These are phyloP conservation scores for Aldrovandia affinis DNA, from an alignment of 2,797 vertebrate species.

Conservation along the genomic window DNA sequence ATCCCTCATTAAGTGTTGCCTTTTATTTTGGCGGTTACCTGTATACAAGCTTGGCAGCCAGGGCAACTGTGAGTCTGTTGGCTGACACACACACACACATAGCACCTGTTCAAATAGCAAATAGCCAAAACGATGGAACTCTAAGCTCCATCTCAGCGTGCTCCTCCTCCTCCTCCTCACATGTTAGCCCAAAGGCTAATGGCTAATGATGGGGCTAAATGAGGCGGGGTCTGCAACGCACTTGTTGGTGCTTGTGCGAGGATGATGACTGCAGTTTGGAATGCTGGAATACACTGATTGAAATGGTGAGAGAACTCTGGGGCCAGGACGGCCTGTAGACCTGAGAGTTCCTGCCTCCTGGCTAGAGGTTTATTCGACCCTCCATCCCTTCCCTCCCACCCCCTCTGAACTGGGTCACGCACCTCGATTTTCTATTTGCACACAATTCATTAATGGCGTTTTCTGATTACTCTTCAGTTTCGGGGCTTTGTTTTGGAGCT, in stretches of 20 bases:
- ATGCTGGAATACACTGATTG: neutral
- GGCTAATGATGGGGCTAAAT: neutral
- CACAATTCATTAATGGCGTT: conserved; percentile 14
- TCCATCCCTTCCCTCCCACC: neutral
- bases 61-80: neutral
- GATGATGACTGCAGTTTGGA: neutral
- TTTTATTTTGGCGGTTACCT: too few species aligned
- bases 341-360: neutral
- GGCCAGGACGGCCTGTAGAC: neutral
- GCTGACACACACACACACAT: conserved; percentile 18
- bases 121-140: neutral
- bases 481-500: neutral
- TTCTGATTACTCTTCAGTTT: neutral
- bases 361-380: too few species aligned
- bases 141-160: neutral
- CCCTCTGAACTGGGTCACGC: neutral
- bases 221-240: neutral
- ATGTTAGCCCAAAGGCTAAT: neutral
- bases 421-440: neutral
- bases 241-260: neutral
- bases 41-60: too few species aligned
- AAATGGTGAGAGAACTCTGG: neutral
- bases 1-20: too few species aligned
- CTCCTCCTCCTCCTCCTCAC: neutral
- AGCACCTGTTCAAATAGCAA: conserved; percentile 34